Percentiles rank a stretch among this genome's conserved stretches.
phyloP scores from a whole-genome alignment of 2,888 invertebrate species.

The Eupithecia pulchellata region DNA sequence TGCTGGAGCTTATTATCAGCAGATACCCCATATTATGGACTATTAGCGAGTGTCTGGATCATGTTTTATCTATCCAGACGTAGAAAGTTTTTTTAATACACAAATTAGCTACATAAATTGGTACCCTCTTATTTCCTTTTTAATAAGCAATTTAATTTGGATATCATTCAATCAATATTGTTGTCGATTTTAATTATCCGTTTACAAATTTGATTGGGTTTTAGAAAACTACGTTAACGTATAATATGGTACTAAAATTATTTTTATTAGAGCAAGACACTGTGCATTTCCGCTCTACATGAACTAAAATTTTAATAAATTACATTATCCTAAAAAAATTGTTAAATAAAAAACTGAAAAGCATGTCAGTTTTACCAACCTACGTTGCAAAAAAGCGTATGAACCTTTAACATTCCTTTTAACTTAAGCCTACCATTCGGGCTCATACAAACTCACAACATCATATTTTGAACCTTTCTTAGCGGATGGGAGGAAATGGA shows the following conservation, averaged over 20 bases:
- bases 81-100: not conserved
- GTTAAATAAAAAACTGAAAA: not conserved
- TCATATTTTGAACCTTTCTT: conserved; percentile 6
- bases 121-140: not conserved
- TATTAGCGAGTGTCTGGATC: not conserved
- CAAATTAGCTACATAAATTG: too few relatives aligned
- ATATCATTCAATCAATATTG: not conserved
- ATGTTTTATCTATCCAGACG: not conserved
- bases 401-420: not conserved
- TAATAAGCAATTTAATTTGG: not conserved
- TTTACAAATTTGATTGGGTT: not conserved
- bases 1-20: not conserved
- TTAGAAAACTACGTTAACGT: not conserved
- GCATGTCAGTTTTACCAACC: not conserved
- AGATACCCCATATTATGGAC: not conserved
- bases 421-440: not conserved
- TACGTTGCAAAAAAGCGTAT: not conserved
- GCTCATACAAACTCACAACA: not conserved
- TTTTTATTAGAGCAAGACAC: not conserved
- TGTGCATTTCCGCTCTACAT: not conserved
- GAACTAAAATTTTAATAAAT: not conserved
- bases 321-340: not conserved
- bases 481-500: conserved; percentile 10
- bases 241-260: not conserved
- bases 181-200: not conserved